phyloP scores from a whole-genome alignment of 2,797 vertebrate species.

The Clarias laeviceps region DNA sequence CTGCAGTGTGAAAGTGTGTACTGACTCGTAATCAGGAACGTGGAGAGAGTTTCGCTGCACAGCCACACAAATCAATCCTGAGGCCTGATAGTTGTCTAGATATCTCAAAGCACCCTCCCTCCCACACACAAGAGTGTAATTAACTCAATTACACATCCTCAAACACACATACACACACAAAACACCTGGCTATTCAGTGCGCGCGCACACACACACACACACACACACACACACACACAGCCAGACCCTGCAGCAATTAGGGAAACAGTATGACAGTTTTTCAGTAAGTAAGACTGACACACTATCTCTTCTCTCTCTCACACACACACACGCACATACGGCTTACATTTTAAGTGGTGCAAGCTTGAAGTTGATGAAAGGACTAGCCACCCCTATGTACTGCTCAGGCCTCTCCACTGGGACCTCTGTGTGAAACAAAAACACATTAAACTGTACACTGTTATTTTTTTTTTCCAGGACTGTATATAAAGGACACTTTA shows the following conservation, averaged over 20 bases:
- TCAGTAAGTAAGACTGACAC: background rate
- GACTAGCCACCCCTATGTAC: slow-evolving; percentile 84
- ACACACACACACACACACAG: slow-evolving; percentile 1
- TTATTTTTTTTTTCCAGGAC: background rate
- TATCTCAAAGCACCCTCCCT: slow-evolving; percentile 22
- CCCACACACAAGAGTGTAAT: slow-evolving; percentile 31
- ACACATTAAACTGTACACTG: background rate
- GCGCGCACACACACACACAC: background rate
- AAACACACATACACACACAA: slow-evolving; percentile 32
- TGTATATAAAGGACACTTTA: background rate
- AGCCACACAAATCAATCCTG: slow-evolving; percentile 12
- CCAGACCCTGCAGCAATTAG: background rate
- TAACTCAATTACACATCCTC: slow-evolving; percentile 4
- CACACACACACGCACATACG: slow-evolving; percentile 6
- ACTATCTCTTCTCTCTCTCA: slow-evolving; percentile 25
- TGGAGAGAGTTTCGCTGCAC: background rate
- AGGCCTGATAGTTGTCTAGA: slow-evolving; percentile 20
- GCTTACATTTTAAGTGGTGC: slow-evolving; percentile 41
- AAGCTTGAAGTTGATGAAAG: slow-evolving; percentile 79
- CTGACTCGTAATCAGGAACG: slow-evolving; percentile 20
- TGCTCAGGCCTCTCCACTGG: slow-evolving; percentile 77
- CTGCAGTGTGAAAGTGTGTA: background rate
- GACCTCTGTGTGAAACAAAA: slow-evolving; percentile 68
- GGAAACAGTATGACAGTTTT: background rate
- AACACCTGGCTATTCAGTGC: background rate